A percentile compares a stretch with the other conserved stretches of the same genome.
phyloP scores from a whole-genome alignment of 1,140 invertebrate genomes.

The Polypedilum pembai region DNA sequence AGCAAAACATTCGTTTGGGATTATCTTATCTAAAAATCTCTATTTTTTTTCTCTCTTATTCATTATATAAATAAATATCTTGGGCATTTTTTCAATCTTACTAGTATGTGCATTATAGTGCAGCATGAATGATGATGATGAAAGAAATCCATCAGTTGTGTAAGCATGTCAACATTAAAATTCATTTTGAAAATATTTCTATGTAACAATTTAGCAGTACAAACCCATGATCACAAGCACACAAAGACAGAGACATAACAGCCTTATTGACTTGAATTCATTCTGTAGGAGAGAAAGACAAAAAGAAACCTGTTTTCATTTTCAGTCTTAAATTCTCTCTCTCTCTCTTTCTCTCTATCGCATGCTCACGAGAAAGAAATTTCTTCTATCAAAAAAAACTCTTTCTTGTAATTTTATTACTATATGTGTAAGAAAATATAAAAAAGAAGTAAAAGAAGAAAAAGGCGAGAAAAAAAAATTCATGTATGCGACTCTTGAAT shows the following conservation, averaged over 20 bases:
- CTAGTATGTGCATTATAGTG: neutral
- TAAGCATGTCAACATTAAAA: constrained; percentile 18
- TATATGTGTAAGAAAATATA: too few relatives aligned
- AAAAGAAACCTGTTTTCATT: neutral
- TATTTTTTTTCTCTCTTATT: too few relatives aligned
- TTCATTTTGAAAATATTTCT: neutral
- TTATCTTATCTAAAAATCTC: too few relatives aligned
- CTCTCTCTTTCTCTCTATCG: neutral
- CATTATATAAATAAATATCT: too few relatives aligned
- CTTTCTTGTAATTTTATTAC: too few relatives aligned
- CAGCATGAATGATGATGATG: neutral
- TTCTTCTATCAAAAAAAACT: neutral
- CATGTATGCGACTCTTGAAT: constrained; percentile 2
- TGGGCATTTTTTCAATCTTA: neutral
- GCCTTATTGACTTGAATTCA: neutral
- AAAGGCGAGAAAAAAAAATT: neutral
- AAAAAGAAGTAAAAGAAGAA: too few relatives aligned
- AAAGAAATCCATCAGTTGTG: constrained; percentile 11
- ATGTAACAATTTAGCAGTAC: constrained; percentile 5
- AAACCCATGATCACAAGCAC: neutral
- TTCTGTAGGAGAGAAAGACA: neutral
- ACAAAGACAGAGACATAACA: neutral
- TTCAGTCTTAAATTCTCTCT: neutral
- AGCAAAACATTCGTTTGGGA: too few relatives aligned
- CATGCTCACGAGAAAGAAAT: neutral